Conservation (phyloP, 1,140 invertebrate species). For the Sinonovacula constricta region DNA sequence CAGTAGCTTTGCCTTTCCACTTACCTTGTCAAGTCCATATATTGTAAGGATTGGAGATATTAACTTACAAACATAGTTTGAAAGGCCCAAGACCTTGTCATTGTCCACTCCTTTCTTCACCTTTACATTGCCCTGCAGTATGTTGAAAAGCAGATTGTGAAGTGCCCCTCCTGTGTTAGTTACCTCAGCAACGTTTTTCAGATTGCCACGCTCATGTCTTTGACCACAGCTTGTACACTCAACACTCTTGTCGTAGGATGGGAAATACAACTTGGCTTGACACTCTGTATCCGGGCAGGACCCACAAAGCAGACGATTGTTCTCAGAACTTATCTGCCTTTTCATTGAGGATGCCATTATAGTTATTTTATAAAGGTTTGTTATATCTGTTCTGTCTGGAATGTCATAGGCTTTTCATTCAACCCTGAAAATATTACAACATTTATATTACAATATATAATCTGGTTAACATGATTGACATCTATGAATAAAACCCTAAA, state of each 20-base stretch:
- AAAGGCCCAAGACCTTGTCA: constrained; percentile 78
- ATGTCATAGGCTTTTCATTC: no score
- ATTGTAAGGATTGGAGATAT: constrained; percentile 79
- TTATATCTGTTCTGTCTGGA: no score
- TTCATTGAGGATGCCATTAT: constrained; percentile 23
- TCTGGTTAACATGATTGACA: no score
- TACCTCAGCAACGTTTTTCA: constrained; percentile 73
- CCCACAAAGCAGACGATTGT: constrained; percentile 65
- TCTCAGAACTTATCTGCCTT: constrained; percentile 53
- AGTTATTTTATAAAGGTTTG: no score
- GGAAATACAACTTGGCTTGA: constrained; percentile 74
- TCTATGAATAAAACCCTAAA: no score
- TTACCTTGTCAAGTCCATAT: constrained; percentile 79
- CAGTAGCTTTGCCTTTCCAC: constrained; percentile 77
- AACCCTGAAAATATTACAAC: no score
- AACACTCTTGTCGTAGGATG: constrained; percentile 74
- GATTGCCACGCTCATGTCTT: constrained; percentile 63
- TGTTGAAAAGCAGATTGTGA: constrained; percentile 70
- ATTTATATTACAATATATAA: no score
- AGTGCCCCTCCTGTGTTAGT: constrained; percentile 69
- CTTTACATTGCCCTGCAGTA: constrained; percentile 68
- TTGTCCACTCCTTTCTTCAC: constrained; percentile 75
- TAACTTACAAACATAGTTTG: constrained; percentile 80
- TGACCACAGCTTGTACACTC: constrained; percentile 78
- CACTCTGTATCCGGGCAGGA: constrained; percentile 77